Evolutionary conservation across 1,140 invertebrate species (phyloP).

Genomic region (Atta texana): DNA sequence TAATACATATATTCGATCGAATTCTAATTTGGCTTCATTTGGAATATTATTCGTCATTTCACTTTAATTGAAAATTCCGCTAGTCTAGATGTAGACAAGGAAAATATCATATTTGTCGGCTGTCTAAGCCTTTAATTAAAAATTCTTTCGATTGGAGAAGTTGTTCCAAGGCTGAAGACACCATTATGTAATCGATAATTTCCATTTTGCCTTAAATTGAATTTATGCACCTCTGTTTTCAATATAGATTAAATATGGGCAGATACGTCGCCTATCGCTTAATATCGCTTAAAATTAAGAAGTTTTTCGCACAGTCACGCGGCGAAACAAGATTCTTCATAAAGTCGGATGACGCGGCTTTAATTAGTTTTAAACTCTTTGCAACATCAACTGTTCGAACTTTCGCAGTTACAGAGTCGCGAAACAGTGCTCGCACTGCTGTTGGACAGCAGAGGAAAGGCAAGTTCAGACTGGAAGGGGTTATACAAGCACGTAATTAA

Average conservation of each 20-base stretch:
- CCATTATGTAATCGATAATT: slow-evolving; percentile 55
- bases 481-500: slow-evolving; percentile 60
- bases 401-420: slow-evolving; percentile 62
- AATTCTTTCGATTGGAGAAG: slow-evolving; percentile 47
- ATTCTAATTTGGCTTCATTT: neutral
- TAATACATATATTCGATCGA: slow-evolving; percentile 3
- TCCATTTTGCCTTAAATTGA: slow-evolving; percentile 30
- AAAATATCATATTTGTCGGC: slow-evolving; percentile 49
- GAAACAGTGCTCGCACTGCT: slow-evolving; percentile 45
- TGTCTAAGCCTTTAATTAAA: slow-evolving; percentile 60
- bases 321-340: slow-evolving; percentile 57
- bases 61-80: slow-evolving; percentile 49
- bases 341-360: slow-evolving; percentile 61
- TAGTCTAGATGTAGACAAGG: slow-evolving; percentile 1
- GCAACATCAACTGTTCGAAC: slow-evolving; percentile 60
- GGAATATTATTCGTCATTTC: neutral
- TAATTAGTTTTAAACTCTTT: slow-evolving; percentile 64
- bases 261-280: slow-evolving; percentile 20
- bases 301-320: slow-evolving; percentile 58
- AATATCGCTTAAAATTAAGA: slow-evolving; percentile 49
- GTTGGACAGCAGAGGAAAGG: slow-evolving; percentile 45
- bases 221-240: slow-evolving; percentile 42
- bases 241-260: slow-evolving; percentile 47
- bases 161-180: neutral
- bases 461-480: slow-evolving; percentile 14